Evolutionary conservation across 1,140 invertebrate species (phyloP).

Genomic region (Orius insidiosus): DNA sequence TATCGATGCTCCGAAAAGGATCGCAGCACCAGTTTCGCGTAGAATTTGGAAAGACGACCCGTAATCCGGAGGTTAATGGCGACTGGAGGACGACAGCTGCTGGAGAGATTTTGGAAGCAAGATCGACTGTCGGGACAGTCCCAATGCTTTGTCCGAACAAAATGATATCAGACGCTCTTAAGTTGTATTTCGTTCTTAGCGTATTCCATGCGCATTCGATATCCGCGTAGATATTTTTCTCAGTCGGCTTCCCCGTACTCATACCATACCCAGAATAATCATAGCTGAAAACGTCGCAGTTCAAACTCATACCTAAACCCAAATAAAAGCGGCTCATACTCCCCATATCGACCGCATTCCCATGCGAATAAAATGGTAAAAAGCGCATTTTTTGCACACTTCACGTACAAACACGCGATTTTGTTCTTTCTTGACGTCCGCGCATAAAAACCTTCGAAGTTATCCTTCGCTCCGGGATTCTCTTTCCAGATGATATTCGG

Average conservation of each 20-base stretch:
- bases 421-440: slow-evolving; percentile 37
- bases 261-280: slow-evolving; percentile 51
- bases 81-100: slow-evolving; percentile 42
- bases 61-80: slow-evolving; percentile 5
- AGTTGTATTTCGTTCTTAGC: slow-evolving; percentile 39
- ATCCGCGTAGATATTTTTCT: slow-evolving; percentile 59
- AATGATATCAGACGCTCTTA: slow-evolving; percentile 47
- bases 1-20: slow-evolving; percentile 31
- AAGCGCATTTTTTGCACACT: slow-evolving; percentile 34
- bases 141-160: slow-evolving; percentile 53
- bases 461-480: slow-evolving; percentile 32
- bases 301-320: slow-evolving; percentile 43
- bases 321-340: slow-evolving; percentile 54
- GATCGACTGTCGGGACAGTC: slow-evolving; percentile 47
- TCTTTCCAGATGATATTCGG: slow-evolving; percentile 38
- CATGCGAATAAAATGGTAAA: slow-evolving; percentile 44
- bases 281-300: slow-evolving; percentile 59
- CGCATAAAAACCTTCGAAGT: slow-evolving; percentile 38
- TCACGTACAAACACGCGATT: slow-evolving; percentile 51
- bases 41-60: slow-evolving; percentile 4
- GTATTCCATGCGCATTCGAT: slow-evolving; percentile 46
- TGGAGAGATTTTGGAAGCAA: slow-evolving; percentile 44
- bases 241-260: slow-evolving; percentile 45
- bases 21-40: slow-evolving; percentile 12
- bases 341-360: slow-evolving; percentile 45